These are phyloP conservation scores for Camponotus vicinus DNA, from an alignment of 1,140 invertebrate genomes.

Conservation along the genomic window DNA sequence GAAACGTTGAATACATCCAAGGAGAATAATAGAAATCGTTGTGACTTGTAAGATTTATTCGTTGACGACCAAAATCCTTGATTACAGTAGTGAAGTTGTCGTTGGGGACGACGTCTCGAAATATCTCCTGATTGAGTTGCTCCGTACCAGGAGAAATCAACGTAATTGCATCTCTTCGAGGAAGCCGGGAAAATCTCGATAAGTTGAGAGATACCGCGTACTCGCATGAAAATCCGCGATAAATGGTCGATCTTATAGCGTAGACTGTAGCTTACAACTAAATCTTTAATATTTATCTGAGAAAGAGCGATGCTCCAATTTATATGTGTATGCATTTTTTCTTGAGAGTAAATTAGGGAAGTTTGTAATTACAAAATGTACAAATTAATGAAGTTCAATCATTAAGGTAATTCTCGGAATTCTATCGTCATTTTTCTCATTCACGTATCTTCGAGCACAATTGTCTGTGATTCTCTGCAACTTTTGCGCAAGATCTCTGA, in stretches of 20 bases:
- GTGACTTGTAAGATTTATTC: constrained; percentile 45
- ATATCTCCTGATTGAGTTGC: constrained; percentile 31
- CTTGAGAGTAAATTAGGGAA: constrained; percentile 1
- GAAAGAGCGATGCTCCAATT: neutral
- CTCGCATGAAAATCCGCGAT: constrained; percentile 28
- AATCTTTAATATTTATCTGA: constrained; percentile 14
- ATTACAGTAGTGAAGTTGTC: constrained; percentile 46
- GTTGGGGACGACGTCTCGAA: constrained; percentile 3
- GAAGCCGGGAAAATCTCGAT: constrained; percentile 17
- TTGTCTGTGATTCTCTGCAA: too few relatives aligned
- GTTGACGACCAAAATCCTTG: constrained; percentile 46
- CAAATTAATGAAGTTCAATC: constrained; percentile 2
- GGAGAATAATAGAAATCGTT: constrained; percentile 17
- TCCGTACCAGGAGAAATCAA: constrained; percentile 36
- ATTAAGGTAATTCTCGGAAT: constrained; percentile 15
- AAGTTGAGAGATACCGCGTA: constrained; percentile 24
- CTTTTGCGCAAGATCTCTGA: too few relatives aligned
- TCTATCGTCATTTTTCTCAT: constrained; percentile 5
- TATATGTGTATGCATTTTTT: neutral
- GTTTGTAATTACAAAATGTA: neutral
- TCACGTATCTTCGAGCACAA: neutral
- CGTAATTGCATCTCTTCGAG: constrained; percentile 20
- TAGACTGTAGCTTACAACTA: neutral
- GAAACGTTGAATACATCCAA: constrained; percentile 9
- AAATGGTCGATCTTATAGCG: neutral